Percentiles rank a stretch among this genome's conserved stretches.
phyloP scores from a whole-genome alignment of 1,140 invertebrate genomes.

The Diorhabda elongata region DNA sequence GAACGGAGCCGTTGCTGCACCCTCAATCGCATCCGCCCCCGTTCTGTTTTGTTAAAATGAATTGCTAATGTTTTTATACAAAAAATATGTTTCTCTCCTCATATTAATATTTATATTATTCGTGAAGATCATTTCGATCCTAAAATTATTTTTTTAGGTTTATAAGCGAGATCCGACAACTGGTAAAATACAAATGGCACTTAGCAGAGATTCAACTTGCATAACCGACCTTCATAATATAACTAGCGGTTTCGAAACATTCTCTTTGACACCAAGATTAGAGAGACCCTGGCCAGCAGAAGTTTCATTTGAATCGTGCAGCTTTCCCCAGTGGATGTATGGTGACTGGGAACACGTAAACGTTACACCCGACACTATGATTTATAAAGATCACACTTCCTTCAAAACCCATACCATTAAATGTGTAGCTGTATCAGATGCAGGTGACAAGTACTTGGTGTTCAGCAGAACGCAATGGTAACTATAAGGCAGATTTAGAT shows the following conservation, averaged over 20 bases:
- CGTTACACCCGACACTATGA: slow-evolving; percentile 58
- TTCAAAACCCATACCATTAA: slow-evolving; percentile 63
- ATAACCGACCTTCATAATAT: slow-evolving; percentile 55
- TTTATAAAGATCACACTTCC: slow-evolving; percentile 61
- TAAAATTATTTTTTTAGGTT: slow-evolving; percentile 47
- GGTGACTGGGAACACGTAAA: slow-evolving; percentile 62
- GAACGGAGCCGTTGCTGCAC: too few species aligned
- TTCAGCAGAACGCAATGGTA: slow-evolving; percentile 56
- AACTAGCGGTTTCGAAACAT: slow-evolving; percentile 58
- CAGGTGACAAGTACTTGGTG: slow-evolving; percentile 50
- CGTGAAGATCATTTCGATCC: too few species aligned
- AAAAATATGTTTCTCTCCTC: too few species aligned
- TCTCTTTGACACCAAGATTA: slow-evolving; percentile 49
- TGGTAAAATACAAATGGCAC: slow-evolving; percentile 58
- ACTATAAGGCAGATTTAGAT: slow-evolving; percentile 5
- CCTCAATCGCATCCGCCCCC: too few species aligned
- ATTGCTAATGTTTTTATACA: too few species aligned
- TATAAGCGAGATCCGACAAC: slow-evolving; percentile 55
- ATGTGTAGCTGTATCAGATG: slow-evolving; percentile 48
- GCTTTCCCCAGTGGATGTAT: slow-evolving; percentile 64
- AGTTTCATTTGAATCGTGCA: slow-evolving; percentile 42
- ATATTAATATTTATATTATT: too few species aligned
- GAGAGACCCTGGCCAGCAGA: slow-evolving; percentile 45
- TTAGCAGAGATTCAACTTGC: slow-evolving; percentile 69
- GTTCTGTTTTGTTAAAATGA: too few species aligned